phyloP scores from a whole-genome alignment of 1,140 invertebrate genomes.

The Bombus confusus region DNA sequence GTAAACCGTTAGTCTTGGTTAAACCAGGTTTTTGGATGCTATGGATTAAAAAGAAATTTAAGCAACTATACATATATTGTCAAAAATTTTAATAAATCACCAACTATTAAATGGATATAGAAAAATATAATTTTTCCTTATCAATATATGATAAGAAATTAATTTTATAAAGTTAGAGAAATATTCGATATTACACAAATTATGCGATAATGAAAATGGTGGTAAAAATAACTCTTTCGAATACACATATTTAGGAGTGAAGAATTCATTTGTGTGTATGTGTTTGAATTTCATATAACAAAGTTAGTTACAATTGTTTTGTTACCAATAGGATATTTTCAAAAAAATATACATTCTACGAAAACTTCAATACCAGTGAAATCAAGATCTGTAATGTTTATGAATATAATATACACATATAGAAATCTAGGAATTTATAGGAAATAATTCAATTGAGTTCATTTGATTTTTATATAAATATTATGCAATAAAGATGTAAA shows the following conservation, averaged over 20 bases:
- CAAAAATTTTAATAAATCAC: not conserved
- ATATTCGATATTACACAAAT: no score
- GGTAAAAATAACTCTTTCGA: not conserved
- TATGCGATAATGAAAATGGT: no score
- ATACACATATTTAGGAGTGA: not conserved
- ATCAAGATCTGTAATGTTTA: not conserved
- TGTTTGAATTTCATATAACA: not conserved
- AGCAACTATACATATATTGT: not conserved
- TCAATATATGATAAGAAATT: not conserved
- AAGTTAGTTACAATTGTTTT: not conserved
- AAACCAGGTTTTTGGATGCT: not conserved
- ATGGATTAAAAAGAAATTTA: not conserved
- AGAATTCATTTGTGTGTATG: no score
- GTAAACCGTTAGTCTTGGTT: constrained; percentile 73
- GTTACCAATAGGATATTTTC: not conserved
- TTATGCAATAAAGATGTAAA: no score
- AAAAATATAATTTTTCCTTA: not conserved
- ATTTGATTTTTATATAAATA: no score
- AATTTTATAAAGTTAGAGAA: no score
- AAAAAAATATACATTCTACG: not conserved
- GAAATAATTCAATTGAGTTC: not conserved
- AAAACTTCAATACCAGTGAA: not conserved
- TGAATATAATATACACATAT: not conserved
- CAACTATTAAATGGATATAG: not conserved
- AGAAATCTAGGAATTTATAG: not conserved